Evolutionary conservation across 2,113 vertebrate genomes (phyloP).

Genomic region (Donacobius atricapilla): DNA sequence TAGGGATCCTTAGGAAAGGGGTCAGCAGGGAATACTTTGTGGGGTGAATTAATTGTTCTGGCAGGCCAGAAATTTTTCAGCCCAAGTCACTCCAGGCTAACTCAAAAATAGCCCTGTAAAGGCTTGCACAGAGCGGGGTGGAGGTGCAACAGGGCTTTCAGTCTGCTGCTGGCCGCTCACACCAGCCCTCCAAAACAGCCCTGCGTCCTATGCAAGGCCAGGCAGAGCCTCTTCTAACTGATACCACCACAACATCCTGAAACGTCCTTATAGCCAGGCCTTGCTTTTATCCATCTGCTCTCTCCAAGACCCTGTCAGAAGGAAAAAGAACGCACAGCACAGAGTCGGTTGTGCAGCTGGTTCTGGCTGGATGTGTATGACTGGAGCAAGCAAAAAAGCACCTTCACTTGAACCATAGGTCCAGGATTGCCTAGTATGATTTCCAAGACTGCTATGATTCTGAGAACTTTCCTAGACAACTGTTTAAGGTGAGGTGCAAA

Average conservation of each 20-base stretch:
- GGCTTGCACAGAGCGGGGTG: accelerated
- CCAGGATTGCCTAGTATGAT: background rate
- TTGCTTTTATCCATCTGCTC: background rate
- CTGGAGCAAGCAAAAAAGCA: background rate
- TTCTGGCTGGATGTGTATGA: background rate
- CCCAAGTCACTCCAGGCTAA: background rate
- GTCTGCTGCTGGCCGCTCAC: background rate
- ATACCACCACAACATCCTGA: background rate
- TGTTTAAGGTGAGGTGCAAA: background rate
- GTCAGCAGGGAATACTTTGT: background rate
- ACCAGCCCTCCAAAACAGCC: background rate
- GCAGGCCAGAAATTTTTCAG: background rate
- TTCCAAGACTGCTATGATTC: background rate
- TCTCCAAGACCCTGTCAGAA: background rate
- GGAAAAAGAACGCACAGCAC: background rate
- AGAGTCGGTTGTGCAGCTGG: background rate
- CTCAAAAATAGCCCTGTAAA: background rate
- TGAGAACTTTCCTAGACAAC: background rate
- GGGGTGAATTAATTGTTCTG: slow-evolving; percentile 24
- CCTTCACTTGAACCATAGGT: background rate
- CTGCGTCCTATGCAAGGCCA: accelerated
- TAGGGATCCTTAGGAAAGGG: background rate
- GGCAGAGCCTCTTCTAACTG: background rate
- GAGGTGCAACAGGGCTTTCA: background rate
- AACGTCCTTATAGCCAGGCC: background rate